Evolutionary conservation across 2,797 vertebrate species (phyloP).

Genomic region (Pseudotriccus pelzelni): DNA sequence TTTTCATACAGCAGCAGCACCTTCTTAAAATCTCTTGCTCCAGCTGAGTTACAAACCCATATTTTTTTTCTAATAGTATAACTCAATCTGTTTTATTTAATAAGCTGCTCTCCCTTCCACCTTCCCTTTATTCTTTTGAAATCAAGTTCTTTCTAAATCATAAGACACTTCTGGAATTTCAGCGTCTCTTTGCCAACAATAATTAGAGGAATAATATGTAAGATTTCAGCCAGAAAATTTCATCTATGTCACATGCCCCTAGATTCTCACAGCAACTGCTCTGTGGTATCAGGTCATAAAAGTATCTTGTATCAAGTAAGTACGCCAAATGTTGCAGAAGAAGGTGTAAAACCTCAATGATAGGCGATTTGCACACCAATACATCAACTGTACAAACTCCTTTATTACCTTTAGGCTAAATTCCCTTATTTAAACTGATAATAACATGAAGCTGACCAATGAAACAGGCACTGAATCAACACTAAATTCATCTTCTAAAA

Average conservation of each 20-base stretch:
- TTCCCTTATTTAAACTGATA: background rate
- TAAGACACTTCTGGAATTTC: conserved; percentile 28
- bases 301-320: conserved; percentile 21
- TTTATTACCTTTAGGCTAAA: background rate
- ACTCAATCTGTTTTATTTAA: background rate
- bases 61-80: background rate
- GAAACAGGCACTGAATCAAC: background rate
- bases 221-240: conserved; percentile 57
- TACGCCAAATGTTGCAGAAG: background rate
- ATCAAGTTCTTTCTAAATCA: conserved; percentile 1
- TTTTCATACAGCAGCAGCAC: background rate
- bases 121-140: background rate
- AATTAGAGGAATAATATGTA: conserved; percentile 44
- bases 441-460: background rate
- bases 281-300: background rate
- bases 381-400: background rate
- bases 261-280: conserved; percentile 39
- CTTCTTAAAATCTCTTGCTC: background rate
- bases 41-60: background rate
- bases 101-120: background rate
- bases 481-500: background rate
- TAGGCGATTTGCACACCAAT: background rate
- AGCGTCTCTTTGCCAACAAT: background rate
- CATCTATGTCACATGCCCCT: conserved; percentile 50
- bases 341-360: conserved; percentile 14